phyloP scores from a whole-genome alignment of 2,888 invertebrate species.

The Tortrix viridana region DNA sequence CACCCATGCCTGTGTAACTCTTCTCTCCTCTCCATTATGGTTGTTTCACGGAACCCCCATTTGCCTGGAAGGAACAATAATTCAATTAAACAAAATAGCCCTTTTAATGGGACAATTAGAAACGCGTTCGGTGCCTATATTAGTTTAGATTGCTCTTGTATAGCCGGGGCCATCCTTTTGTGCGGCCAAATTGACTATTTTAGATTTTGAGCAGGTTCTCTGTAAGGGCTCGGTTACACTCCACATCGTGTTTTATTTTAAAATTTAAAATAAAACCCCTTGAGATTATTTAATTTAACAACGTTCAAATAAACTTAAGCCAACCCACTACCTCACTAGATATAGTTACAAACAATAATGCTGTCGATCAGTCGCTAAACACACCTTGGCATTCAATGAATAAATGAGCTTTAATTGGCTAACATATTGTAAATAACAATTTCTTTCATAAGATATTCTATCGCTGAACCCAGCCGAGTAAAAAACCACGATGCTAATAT shows the following conservation, averaged over 20 bases:
- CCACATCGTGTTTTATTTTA: neutral
- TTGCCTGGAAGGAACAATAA: constrained; percentile 45
- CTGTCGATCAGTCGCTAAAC: too few species aligned
- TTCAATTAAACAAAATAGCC: constrained; percentile 43
- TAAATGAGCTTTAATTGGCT: too few species aligned
- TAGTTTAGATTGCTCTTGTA: constrained; percentile 49
- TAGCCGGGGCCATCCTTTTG: constrained; percentile 41
- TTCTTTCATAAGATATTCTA: too few species aligned
- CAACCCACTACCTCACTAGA: too few species aligned
- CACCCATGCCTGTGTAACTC: constrained; percentile 76
- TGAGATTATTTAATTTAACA: too few species aligned
- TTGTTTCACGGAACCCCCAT: constrained; percentile 43
- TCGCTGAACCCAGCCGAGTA: too few species aligned
- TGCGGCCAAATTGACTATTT: constrained; percentile 61
- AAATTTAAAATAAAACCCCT: too few species aligned
- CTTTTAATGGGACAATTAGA: constrained; percentile 57
- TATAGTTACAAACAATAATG: too few species aligned
- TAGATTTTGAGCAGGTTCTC: constrained; percentile 61
- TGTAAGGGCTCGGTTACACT: constrained; percentile 1
- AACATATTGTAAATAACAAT: too few species aligned
- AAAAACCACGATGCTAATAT: too few species aligned
- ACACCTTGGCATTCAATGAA: too few species aligned
- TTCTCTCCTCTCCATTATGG: constrained; percentile 69
- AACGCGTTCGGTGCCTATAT: constrained; percentile 53
- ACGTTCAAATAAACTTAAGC: too few species aligned